Evolutionary conservation across 2,888 invertebrate genomes (phyloP).

Genomic region (Pasiphila rectangulata): DNA sequence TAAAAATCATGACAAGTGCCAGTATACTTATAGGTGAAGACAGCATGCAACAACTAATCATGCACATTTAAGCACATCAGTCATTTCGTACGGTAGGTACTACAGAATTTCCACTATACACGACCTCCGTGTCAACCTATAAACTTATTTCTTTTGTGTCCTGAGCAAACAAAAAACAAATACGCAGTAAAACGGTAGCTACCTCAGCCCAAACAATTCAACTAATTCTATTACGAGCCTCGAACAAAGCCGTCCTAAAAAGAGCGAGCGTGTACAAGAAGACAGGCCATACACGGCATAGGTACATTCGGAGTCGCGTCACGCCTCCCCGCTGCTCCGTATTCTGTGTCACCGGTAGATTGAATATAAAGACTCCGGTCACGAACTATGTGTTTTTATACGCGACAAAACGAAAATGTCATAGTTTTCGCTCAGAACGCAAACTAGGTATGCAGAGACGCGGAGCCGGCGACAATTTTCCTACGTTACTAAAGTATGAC

Average conservation of each 20-base stretch:
- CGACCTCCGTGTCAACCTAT: too few species aligned
- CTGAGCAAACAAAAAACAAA: too few species aligned
- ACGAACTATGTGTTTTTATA: constrained; percentile 49
- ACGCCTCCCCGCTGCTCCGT: constrained; percentile 33
- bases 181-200: background rate
- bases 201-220: constrained; percentile 9
- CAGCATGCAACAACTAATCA: too few species aligned
- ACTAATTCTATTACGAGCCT: constrained; percentile 15
- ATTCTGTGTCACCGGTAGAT: constrained; percentile 41
- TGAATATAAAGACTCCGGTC: constrained; percentile 58
- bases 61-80: too few species aligned
- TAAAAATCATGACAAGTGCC: too few species aligned
- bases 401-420: constrained; percentile 40
- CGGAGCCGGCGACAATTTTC: background rate
- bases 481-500: too few species aligned
- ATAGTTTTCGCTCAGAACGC: constrained; percentile 37
- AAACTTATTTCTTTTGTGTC: too few species aligned
- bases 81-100: too few species aligned
- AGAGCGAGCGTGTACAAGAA: constrained; percentile 7
- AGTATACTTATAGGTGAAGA: too few species aligned
- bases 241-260: constrained; percentile 1
- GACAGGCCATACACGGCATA: background rate
- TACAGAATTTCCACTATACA: too few species aligned
- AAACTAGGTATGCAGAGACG: background rate
- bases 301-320: constrained; percentile 23